These are phyloP conservation scores for Pseudorhiza aurosa DNA, from an alignment of 30 jellyfish, hydroid and myxozoan genomes.

Conservation along the genomic window DNA sequence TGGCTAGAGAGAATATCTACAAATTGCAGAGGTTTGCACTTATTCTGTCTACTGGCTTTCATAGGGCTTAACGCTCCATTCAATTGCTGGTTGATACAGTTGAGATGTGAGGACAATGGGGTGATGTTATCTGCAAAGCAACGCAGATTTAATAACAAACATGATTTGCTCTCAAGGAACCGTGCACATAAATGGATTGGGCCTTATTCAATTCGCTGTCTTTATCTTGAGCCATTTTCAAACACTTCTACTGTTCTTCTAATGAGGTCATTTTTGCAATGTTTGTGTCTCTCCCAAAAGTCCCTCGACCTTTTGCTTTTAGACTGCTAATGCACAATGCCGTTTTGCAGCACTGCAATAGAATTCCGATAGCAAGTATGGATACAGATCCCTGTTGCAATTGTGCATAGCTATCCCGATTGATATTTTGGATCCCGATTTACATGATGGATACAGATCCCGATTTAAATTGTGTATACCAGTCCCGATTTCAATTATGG, in stretches of 20 bases:
- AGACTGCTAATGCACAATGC: background rate
- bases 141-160: slow-evolving; percentile 47
- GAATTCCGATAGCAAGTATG: background rate
- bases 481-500: no score
- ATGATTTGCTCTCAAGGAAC: slow-evolving; percentile 41
- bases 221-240: slow-evolving; percentile 37
- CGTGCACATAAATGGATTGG: slow-evolving; percentile 58
- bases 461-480: no score
- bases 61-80: slow-evolving; percentile 38
- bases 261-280: slow-evolving; percentile 43
- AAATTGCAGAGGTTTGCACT: slow-evolving; percentile 46
- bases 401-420: no score
- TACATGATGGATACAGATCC: no score
- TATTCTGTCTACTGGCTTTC: slow-evolving; percentile 64
- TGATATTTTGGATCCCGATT: no score
- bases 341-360: background rate
- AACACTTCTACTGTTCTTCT: slow-evolving; percentile 15
- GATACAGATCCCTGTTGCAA: background rate
- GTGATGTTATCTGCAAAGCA: slow-evolving; percentile 52
- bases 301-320: slow-evolving; percentile 48
- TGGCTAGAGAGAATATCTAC: slow-evolving; percentile 55
- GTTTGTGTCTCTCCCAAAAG: slow-evolving; percentile 29
- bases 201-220: slow-evolving; percentile 50
- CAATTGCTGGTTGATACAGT: slow-evolving; percentile 72
- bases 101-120: slow-evolving; percentile 34